phyloP scores from a whole-genome alignment of 30 jellyfish, hydroid and myxozoan genomes.

The Nemopilema nomurai region DNA sequence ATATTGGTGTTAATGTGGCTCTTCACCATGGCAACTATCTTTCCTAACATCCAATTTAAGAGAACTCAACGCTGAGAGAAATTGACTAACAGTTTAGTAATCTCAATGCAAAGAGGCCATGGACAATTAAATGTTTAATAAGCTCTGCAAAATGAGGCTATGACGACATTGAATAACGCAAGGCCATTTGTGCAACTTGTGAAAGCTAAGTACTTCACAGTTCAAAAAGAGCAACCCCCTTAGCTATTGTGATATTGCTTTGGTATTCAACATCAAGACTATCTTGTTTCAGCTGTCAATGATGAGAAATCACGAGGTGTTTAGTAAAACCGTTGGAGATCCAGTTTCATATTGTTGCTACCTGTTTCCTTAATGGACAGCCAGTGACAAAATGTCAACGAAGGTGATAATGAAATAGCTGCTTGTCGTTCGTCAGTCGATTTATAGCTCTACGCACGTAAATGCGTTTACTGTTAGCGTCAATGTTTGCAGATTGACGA shows the following conservation, averaged over 20 bases:
- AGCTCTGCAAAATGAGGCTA: background rate
- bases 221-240: too few species aligned
- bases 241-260: too few species aligned
- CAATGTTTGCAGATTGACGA: too few species aligned
- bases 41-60: background rate
- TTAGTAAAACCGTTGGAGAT: background rate
- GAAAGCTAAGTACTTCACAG: too few species aligned
- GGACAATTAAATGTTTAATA: background rate
- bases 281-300: too few species aligned
- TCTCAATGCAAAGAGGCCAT: too few species aligned
- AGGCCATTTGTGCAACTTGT: too few species aligned
- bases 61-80: background rate
- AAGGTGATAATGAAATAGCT: background rate
- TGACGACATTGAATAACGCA: background rate
- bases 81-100: background rate
- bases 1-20: background rate
- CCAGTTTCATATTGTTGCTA: background rate
- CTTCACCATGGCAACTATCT: background rate
- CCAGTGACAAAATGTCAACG: background rate
- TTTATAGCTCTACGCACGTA: too few species aligned
- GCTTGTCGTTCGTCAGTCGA: too few species aligned
- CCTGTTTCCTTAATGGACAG: background rate
- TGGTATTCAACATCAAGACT: too few species aligned
- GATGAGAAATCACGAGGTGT: too few species aligned
- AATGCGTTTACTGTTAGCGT: too few species aligned